Percentiles rank a stretch among this genome's conserved stretches.
Conservation (phyloP, 1,140 invertebrate species). For the Platorchestia sp. region DNA sequence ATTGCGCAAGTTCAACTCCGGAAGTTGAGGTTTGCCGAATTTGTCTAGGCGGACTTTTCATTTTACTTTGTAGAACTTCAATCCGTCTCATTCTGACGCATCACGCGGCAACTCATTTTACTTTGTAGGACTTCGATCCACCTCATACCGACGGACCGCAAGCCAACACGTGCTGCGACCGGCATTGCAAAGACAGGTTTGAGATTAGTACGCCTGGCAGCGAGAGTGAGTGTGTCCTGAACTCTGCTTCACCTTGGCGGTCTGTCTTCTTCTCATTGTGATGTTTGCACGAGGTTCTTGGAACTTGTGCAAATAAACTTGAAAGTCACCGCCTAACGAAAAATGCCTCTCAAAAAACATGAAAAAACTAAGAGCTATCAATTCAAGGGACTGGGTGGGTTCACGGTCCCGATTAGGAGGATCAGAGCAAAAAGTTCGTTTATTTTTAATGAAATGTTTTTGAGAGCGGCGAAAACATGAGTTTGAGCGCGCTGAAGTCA, state of each 20-base stretch:
- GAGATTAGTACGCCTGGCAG: background rate
- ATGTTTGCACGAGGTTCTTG: background rate
- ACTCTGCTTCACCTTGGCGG: background rate
- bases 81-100: background rate
- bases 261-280: background rate
- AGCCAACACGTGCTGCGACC: background rate
- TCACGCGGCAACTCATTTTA: background rate
- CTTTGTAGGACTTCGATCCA: background rate
- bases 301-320: slow-evolving; percentile 4
- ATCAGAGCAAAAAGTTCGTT: background rate
- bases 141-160: background rate
- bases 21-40: background rate
- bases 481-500: background rate
- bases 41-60: background rate
- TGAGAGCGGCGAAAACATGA: background rate
- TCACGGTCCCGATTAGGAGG: background rate
- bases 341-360: background rate
- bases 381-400: background rate
- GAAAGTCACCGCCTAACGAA: background rate
- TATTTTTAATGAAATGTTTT: background rate
- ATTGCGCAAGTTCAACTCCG: background rate
- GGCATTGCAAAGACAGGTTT: background rate
- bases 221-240: background rate
- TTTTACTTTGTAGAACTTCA: background rate
- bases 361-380: background rate